phyloP scores from a whole-genome alignment of 2,113 vertebrate genomes.

The Numenius arquata region DNA sequence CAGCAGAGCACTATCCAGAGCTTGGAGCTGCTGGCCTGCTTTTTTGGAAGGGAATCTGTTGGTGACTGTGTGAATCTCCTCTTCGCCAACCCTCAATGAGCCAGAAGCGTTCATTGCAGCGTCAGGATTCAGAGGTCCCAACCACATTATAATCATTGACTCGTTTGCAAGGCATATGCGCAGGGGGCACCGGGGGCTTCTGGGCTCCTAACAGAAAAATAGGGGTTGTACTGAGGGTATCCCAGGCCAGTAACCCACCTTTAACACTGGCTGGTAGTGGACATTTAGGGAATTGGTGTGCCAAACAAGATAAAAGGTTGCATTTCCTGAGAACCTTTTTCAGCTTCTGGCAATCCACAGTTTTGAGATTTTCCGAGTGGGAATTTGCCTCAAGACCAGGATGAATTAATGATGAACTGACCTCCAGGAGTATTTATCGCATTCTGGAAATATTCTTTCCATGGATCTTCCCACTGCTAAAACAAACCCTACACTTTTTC shows the following conservation, averaged over 20 bases:
- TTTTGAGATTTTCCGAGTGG: background rate
- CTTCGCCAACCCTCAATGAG: background rate
- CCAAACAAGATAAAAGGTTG: background rate
- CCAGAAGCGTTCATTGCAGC: background rate
- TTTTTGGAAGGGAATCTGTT: background rate
- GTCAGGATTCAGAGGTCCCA: background rate
- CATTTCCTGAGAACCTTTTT: background rate
- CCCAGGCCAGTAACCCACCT: background rate
- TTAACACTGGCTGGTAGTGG: background rate
- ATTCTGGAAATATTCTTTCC: background rate
- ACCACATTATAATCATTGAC: background rate
- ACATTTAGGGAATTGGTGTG: background rate
- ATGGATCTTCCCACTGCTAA: background rate
- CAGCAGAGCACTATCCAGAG: background rate
- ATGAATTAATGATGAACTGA: background rate
- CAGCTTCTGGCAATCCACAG: background rate
- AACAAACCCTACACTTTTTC: background rate
- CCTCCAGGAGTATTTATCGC: background rate
- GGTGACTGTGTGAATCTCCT: background rate
- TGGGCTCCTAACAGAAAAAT: background rate
- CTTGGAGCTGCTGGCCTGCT: background rate
- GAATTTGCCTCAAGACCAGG: background rate
- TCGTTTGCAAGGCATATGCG: fast-evolving
- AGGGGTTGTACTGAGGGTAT: fast-evolving
- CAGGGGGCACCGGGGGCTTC: background rate